These are phyloP conservation scores for Folsomia manolachei DNA, from an alignment of 2,888 invertebrate genomes.

Conservation along the genomic window DNA sequence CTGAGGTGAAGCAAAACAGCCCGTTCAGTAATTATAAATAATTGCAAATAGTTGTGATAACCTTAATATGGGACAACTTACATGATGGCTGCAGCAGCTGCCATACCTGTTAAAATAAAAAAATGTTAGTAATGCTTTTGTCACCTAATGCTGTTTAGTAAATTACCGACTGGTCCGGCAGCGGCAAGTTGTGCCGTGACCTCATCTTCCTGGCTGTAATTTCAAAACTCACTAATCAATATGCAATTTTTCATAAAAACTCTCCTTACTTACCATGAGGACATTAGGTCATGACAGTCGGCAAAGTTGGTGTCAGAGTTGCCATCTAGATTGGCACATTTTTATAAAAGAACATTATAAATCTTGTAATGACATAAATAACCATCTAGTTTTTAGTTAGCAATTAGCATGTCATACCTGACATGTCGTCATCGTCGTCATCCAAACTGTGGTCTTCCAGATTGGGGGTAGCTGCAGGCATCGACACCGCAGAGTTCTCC, in stretches of 20 bases:
- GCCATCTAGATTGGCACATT: no score
- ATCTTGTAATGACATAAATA: no score
- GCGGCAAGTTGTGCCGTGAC: slow-evolving; percentile 94
- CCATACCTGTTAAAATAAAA: slow-evolving; percentile 65
- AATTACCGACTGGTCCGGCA: slow-evolving; percentile 82
- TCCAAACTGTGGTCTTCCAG: slow-evolving; percentile 56
- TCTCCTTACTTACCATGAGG: no score
- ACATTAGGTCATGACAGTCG: slow-evolving; percentile 66
- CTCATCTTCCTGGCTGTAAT: slow-evolving; percentile 89
- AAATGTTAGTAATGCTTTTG: no score
- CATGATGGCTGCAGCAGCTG: slow-evolving; percentile 95
- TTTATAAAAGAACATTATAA: no score
- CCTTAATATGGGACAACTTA: no score
- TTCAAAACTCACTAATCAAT: no score
- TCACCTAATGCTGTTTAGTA: neutral
- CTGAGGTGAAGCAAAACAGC: no score
- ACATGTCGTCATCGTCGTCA: slow-evolving; percentile 79
- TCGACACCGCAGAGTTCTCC: slow-evolving; percentile 39
- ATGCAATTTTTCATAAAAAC: no score
- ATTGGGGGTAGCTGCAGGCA: slow-evolving; percentile 23
- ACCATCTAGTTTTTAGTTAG: slow-evolving; percentile 14
- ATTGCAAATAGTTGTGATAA: no score
- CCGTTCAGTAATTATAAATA: no score
- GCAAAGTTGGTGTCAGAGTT: neutral
- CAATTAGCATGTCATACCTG: slow-evolving; percentile 63